Percentiles rank a stretch among this genome's conserved stretches.
Conservation (phyloP, 2,797 vertebrate genomes). For the Ara ararauna region DNA sequence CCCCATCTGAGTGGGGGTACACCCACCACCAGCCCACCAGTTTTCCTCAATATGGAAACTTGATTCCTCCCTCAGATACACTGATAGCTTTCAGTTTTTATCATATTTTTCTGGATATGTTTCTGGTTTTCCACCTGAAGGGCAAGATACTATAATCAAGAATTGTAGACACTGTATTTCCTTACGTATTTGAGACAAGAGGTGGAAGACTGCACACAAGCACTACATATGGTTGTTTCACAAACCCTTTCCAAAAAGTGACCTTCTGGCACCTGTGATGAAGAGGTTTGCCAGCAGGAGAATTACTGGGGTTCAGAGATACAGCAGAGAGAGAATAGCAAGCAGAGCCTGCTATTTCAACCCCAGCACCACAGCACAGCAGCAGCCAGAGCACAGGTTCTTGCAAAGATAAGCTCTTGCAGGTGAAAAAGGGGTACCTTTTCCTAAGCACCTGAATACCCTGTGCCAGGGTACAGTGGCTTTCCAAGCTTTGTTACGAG, state of each 20-base stretch:
- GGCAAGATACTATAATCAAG: not conserved
- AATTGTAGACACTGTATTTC: not conserved
- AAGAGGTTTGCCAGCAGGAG: not conserved
- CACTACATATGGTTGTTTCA: not conserved
- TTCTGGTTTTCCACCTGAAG: not conserved
- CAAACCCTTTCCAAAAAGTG: not conserved
- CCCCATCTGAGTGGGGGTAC: not conserved
- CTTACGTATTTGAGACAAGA: not conserved
- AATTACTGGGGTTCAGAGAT: not conserved
- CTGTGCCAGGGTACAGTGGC: not conserved
- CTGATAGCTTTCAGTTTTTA: not conserved
- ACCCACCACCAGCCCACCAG: not conserved
- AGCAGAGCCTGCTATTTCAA: not conserved
- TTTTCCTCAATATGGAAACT: not conserved
- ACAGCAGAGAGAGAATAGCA: not conserved
- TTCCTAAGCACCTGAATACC: not conserved
- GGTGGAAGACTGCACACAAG: not conserved
- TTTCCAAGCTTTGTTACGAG: not conserved
- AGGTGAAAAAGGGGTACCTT: not conserved
- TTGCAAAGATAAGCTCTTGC: not conserved
- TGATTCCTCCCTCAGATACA: not conserved
- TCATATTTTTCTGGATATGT: not conserved
- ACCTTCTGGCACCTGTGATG: not conserved
- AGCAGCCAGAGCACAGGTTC: not conserved
- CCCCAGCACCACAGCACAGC: not conserved